phyloP scores from a whole-genome alignment of 1,140 invertebrate genomes.

The Leucophenga varia region DNA sequence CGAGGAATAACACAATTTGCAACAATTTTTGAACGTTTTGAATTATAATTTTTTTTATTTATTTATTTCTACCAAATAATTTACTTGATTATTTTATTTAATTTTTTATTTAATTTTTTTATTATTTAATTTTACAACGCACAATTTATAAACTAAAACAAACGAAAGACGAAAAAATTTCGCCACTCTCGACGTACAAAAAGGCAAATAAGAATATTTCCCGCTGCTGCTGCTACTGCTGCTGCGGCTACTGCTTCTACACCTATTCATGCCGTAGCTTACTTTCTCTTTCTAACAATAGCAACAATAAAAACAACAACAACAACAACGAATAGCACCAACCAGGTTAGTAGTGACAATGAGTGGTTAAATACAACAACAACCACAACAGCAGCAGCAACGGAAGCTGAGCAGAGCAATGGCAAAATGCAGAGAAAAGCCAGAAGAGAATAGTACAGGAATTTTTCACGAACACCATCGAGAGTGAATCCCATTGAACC shows the following conservation, averaged over 20 bases:
- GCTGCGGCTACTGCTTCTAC: constrained; percentile 15
- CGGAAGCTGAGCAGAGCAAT: too few species aligned
- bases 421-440: constrained; percentile 32
- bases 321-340: too few species aligned
- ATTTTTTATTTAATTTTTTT: constrained; percentile 19
- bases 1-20: too few species aligned
- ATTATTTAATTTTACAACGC: constrained; percentile 16
- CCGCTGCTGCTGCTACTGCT: constrained; percentile 11
- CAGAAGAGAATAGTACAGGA: too few species aligned
- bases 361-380: constrained; percentile 4
- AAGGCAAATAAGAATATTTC: constrained; percentile 48
- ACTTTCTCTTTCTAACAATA: constrained; percentile 20
- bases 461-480: too few species aligned
- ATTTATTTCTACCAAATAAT: background rate
- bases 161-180: constrained; percentile 53
- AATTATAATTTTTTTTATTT: background rate
- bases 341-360: constrained; percentile 16
- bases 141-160: constrained; percentile 48
- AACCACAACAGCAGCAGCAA: too few species aligned
- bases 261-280: too few species aligned
- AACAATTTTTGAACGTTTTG: too few species aligned
- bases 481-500: too few species aligned
- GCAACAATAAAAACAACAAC: too few species aligned
- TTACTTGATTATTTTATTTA: constrained; percentile 1
- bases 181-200: constrained; percentile 48